phyloP scores from a whole-genome alignment of 2,113 vertebrate genomes.

The Sinocyclocheilus rhinocerous region DNA sequence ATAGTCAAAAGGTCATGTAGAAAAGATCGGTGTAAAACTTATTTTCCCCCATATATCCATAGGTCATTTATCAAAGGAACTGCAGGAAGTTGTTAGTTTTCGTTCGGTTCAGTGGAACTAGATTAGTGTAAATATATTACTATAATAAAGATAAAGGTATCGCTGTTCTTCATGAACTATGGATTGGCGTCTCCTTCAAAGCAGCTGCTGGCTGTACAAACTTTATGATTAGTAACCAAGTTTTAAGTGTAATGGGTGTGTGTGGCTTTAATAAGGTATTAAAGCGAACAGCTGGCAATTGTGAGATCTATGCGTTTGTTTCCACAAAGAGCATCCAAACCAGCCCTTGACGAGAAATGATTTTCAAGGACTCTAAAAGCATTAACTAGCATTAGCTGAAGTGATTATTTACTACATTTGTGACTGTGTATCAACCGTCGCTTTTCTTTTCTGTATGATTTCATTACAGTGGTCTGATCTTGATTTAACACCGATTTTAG shows the following conservation, averaged over 20 bases:
- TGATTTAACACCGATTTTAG: constrained; percentile 46
- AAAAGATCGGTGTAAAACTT: constrained; percentile 4
- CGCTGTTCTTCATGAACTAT: not conserved
- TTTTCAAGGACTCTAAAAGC: not conserved
- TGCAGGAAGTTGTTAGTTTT: constrained; percentile 22
- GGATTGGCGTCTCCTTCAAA: not conserved
- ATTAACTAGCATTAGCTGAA: too few species aligned
- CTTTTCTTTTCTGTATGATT: constrained; percentile 16
- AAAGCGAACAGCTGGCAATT: constrained; percentile 12
- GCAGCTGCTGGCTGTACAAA: constrained; percentile 33
- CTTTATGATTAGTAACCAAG: constrained; percentile 38
- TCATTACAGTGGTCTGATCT: constrained; percentile 12
- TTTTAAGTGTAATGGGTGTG: constrained; percentile 35
- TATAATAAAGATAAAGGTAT: constrained; percentile 46
- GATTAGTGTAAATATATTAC: constrained; percentile 19
- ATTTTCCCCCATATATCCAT: not conserved
- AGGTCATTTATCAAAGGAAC: not conserved
- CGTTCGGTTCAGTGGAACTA: constrained; percentile 2
- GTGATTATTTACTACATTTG: not conserved
- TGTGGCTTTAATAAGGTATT: constrained; percentile 26
- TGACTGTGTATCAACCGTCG: not conserved
- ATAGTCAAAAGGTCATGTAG: constrained; percentile 33
- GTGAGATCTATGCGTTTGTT: constrained; percentile 15
- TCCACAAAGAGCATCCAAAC: constrained; percentile 11
- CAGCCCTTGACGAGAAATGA: not conserved